Evolutionary conservation across 2,888 invertebrate species (phyloP).

Genomic region (Entomobrya multifasciata): DNA sequence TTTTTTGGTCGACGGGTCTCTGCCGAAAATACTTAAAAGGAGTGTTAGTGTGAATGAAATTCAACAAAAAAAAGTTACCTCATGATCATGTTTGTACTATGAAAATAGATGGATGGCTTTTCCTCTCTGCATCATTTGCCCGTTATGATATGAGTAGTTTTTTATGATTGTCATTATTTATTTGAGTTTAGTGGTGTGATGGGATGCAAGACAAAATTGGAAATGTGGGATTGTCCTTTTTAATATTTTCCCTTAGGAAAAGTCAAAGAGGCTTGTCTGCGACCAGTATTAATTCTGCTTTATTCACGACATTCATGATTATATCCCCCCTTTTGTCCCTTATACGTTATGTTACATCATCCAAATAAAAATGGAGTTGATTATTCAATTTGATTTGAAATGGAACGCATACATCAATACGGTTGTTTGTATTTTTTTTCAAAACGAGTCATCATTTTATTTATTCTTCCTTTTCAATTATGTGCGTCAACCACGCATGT

Average conservation of each 20-base stretch:
- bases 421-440: neutral
- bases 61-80: neutral
- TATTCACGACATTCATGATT: constrained; percentile 39
- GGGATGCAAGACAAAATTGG: constrained; percentile 57
- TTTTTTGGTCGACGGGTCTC: neutral
- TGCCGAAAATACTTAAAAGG: constrained; percentile 15
- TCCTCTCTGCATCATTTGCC: neutral
- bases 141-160: no score
- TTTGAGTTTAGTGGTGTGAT: constrained; percentile 28
- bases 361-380: constrained; percentile 39
- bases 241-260: constrained; percentile 21
- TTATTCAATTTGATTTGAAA: constrained; percentile 53
- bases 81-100: no score
- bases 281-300: neutral
- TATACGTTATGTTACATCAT: constrained; percentile 36
- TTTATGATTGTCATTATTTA: constrained; percentile 40
- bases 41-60: no score
- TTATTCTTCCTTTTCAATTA: neutral
- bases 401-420: neutral
- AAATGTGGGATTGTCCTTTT: constrained; percentile 62
- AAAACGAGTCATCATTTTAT: constrained; percentile 3
- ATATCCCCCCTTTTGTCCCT: no score
- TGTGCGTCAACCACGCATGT: no score
- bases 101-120: no score
- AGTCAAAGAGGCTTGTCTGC: neutral